A percentile compares a stretch with the other conserved stretches of the same genome.
Conservation (phyloP, 2,888 invertebrate genomes). For the Protonemura montana region DNA sequence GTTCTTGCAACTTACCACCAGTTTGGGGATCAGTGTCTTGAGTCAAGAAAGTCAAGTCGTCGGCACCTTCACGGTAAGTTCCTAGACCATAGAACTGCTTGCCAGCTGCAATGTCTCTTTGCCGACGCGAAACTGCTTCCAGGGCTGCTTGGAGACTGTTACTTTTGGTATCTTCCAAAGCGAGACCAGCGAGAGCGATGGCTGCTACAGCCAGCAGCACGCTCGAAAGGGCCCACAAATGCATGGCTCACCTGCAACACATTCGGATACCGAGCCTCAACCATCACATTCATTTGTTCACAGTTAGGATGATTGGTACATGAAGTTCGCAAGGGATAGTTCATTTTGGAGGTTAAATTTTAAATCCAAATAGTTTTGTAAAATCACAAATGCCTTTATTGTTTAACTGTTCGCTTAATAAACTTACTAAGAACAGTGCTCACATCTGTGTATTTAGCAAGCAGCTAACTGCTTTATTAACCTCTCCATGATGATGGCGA, state of each 20-base stretch:
- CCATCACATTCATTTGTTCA: no score
- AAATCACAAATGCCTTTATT: no score
- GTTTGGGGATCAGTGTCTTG: background rate
- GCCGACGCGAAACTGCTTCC: slow-evolving; percentile 64
- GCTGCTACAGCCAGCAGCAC: background rate
- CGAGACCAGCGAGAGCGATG: background rate
- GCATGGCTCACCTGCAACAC: slow-evolving; percentile 12
- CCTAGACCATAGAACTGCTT: slow-evolving; percentile 36
- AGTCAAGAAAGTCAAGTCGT: background rate
- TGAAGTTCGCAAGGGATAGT: no score
- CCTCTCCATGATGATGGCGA: no score
- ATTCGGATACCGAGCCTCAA: background rate
- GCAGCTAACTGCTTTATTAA: no score
- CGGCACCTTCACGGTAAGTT: slow-evolving; percentile 32
- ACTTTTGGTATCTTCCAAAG: slow-evolving; percentile 43
- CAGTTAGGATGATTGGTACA: no score
- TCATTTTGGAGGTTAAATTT: no score
- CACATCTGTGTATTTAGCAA: no score
- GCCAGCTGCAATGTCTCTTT: slow-evolving; percentile 56
- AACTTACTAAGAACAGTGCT: no score
- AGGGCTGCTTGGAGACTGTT: slow-evolving; percentile 64
- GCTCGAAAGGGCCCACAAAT: slow-evolving; percentile 16
- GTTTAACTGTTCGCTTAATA: no score
- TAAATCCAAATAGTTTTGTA: no score
- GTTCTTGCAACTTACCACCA: background rate